These are phyloP conservation scores for Cardiocondyla obscurior DNA, from an alignment of 1,140 invertebrate genomes.

Conservation along the genomic window DNA sequence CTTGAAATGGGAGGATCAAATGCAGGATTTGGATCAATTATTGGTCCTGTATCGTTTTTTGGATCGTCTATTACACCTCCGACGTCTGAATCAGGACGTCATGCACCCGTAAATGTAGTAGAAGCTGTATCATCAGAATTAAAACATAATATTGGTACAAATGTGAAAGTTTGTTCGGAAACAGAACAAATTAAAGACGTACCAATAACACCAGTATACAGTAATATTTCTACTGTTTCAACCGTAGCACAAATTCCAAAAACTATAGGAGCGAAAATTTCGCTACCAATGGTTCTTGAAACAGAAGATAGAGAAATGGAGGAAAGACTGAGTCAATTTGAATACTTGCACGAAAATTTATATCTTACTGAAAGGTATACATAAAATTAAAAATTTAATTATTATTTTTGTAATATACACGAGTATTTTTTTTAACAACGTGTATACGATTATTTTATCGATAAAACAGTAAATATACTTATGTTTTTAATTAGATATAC, in stretches of 20 bases:
- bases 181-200: conserved; percentile 41
- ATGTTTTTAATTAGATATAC: conserved; percentile 84
- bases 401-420: conserved; percentile 13
- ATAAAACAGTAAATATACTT: conserved; percentile 30
- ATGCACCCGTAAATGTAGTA: conserved; percentile 17
- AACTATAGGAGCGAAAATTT: conserved; percentile 75
- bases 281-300: conserved; percentile 75
- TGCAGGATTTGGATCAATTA: conserved; percentile 51
- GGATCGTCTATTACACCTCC: conserved; percentile 78
- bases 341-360: conserved; percentile 92
- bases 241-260: conserved; percentile 51
- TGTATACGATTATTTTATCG: neutral
- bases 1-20: conserved; percentile 88
- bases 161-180: conserved; percentile 48
- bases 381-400: neutral
- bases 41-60: conserved; percentile 57
- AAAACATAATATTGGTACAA: conserved; percentile 61
- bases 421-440: conserved; percentile 1
- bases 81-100: conserved; percentile 79
- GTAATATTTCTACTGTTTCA: conserved; percentile 24
- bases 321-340: conserved; percentile 90
- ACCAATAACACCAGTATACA: conserved; percentile 19
- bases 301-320: conserved; percentile 86
- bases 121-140: conserved; percentile 38
- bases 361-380: conserved; percentile 91